phyloP scores from a whole-genome alignment of 2,888 invertebrate genomes.

The Crioceris asparagi region DNA sequence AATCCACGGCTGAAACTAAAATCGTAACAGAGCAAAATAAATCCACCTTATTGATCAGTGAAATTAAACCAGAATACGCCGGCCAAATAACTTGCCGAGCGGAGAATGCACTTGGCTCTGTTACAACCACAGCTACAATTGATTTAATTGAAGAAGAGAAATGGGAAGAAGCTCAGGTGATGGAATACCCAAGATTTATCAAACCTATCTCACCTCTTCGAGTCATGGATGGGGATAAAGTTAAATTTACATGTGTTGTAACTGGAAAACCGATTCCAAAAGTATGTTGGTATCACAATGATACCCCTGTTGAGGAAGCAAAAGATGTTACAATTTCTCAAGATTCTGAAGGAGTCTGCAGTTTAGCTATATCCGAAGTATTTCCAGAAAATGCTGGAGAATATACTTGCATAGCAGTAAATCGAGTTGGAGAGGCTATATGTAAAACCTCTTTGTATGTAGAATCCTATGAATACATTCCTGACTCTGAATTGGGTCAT shows the following conservation, averaged over 20 bases:
- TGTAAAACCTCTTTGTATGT: constrained; percentile 67
- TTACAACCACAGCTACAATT: constrained; percentile 71
- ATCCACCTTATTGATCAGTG: constrained; percentile 68
- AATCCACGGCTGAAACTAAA: constrained; percentile 57
- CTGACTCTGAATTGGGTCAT: constrained; percentile 71
- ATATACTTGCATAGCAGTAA: constrained; percentile 73
- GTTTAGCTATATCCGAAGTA: constrained; percentile 73
- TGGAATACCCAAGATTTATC: constrained; percentile 66
- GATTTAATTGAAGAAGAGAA: constrained; percentile 47
- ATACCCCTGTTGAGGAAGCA: constrained; percentile 58
- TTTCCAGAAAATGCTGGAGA: constrained; percentile 85
- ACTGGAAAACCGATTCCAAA: constrained; percentile 69
- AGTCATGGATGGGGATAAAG: constrained; percentile 83
- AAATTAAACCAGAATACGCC: constrained; percentile 54
- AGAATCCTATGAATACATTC: constrained; percentile 89
- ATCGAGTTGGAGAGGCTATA: constrained; percentile 71
- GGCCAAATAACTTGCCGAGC: constrained; percentile 81
- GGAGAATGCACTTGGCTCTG: constrained; percentile 81
- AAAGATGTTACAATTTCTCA: constrained; percentile 67
- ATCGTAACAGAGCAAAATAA: constrained; percentile 65
- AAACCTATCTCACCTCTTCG: constrained; percentile 60
- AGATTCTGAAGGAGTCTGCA: constrained; percentile 68
- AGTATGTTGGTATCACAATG: constrained; percentile 71
- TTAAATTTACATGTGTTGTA: constrained; percentile 61
- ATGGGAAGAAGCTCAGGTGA: constrained; percentile 49